Evolutionary conservation across 2,797 vertebrate genomes (phyloP).

Genomic region (Borostomias antarcticus): DNA sequence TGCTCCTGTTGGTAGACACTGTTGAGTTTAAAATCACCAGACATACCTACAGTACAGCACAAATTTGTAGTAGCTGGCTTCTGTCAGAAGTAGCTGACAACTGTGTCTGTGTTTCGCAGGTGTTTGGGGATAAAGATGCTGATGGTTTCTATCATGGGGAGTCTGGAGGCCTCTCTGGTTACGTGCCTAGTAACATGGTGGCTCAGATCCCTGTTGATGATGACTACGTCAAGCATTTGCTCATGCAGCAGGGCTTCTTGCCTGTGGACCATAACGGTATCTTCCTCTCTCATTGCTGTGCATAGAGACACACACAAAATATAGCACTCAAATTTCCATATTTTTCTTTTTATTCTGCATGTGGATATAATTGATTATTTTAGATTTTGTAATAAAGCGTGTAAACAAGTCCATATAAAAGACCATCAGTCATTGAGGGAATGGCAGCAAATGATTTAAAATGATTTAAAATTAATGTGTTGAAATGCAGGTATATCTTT

Average conservation of each 20-base stretch:
- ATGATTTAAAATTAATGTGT: neutral
- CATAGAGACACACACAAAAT: neutral
- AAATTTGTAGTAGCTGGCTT: too few relatives aligned
- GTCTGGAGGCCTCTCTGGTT: slow-evolving; percentile 83
- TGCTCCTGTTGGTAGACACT: neutral
- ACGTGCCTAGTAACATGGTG: slow-evolving; percentile 96
- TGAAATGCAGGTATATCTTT: slow-evolving; percentile 41
- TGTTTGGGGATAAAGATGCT: slow-evolving; percentile 88
- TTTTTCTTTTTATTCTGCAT: too few relatives aligned
- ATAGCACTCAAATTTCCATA: neutral
- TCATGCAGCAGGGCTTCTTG: slow-evolving; percentile 83
- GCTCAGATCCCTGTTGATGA: slow-evolving; percentile 88
- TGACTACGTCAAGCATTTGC: slow-evolving; percentile 75
- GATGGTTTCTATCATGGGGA: slow-evolving; percentile 93
- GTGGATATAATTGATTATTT: too few relatives aligned
- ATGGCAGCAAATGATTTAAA: neutral
- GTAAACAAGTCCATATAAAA: too few relatives aligned
- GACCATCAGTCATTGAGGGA: neutral
- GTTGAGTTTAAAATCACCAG: neutral
- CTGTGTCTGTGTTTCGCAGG: slow-evolving; percentile 65
- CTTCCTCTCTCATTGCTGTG: neutral
- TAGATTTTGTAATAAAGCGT: too few relatives aligned
- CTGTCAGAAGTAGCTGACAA: neutral
- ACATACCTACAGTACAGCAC: neutral
- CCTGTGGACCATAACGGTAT: slow-evolving; percentile 81